Conservation (phyloP, 2,888 invertebrate species). For the Ctenicera cuprea region DNA sequence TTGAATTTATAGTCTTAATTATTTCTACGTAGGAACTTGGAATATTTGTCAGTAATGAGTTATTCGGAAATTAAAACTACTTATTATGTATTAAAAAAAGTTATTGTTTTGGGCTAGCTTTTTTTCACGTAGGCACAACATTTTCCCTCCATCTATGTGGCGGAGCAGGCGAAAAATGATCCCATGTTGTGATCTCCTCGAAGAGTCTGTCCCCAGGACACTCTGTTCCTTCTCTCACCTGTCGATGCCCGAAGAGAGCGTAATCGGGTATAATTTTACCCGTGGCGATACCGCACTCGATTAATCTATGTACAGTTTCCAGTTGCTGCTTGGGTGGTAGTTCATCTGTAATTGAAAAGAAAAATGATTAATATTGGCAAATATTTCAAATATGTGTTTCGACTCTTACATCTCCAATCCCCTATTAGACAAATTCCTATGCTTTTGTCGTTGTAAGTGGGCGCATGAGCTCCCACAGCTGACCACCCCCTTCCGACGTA, state of each 20-base stretch:
- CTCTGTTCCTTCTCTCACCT: slow-evolving; percentile 77
- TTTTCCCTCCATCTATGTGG: slow-evolving; percentile 37
- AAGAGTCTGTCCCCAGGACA: slow-evolving; percentile 81
- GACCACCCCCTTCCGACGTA: slow-evolving; percentile 85
- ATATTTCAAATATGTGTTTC: no score
- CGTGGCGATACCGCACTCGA: slow-evolving; percentile 77
- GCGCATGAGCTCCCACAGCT: slow-evolving; percentile 82
- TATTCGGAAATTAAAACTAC: no score
- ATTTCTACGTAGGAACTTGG: no score
- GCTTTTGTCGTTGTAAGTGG: slow-evolving; percentile 79
- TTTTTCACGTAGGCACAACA: slow-evolving; percentile 7
- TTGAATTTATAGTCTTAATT: no score
- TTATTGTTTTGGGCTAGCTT: no score
- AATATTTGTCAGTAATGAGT: no score
- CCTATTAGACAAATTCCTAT: slow-evolving; percentile 84
- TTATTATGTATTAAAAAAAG: no score
- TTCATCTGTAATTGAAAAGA: no score
- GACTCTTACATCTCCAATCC: slow-evolving; percentile 80
- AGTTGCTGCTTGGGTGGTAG: slow-evolving; percentile 78
- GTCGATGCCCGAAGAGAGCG: slow-evolving; percentile 79
- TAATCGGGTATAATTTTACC: slow-evolving; percentile 78
- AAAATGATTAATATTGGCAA: no score
- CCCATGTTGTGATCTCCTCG: slow-evolving; percentile 79
- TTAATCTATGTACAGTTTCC: slow-evolving; percentile 76
- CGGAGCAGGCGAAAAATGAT: slow-evolving; percentile 69